Evolutionary conservation across 2,113 vertebrate genomes (phyloP), one percentile per base, ranked within the genome.

Genomic region (Parus major): DNA sequence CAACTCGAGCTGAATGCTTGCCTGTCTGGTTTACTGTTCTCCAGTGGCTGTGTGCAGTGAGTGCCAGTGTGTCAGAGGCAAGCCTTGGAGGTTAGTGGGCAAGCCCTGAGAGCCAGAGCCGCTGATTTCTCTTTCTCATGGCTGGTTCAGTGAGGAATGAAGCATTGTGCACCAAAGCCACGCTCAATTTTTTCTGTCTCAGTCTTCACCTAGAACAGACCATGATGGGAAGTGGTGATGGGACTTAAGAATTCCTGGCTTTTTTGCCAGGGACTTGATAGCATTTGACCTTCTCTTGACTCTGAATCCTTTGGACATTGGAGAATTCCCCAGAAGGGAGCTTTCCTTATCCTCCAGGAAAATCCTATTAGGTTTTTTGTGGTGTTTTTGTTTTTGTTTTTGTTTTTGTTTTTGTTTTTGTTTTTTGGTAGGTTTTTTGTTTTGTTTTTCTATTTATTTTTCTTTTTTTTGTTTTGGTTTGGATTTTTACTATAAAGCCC

Each of bases 1-100:
- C 8, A 1, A 3, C 25, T 64, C 7, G 0, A 44, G 41, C 60
- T 70, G 56, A 66, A 56, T 5, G 13, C 15, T 70, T 2, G 0
- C 3, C 2, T 52, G 17, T 53, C 56, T 70, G 18, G 7, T 78
- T 91, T 55, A 33, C 17, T 64, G 25, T 66, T 80, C n/a, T 91
- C 44, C 31, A 15, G 49, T 11, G 59, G 9, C 66, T 39, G 18
- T 3, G 21, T 16, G 42, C 24, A 20, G 29, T 0, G 0, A 70
- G 42, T 39, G 39, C 15, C 10, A 8, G 52, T 33, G 50, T 63
- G 47, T 69, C 53, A 64, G 78, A 44, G 55, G 15, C 36, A 82
- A 89, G 33, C 23, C 27, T 59, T 50, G 46, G 61, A 47, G 87
- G 29, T 49, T 61, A 55, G 70, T 72, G 82, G 47, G 41, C 49